Evolutionary conservation across 2,113 vertebrate species (phyloP), one percentile per base, ranked within the genome.

Genomic region (Sialia sialis): DNA sequence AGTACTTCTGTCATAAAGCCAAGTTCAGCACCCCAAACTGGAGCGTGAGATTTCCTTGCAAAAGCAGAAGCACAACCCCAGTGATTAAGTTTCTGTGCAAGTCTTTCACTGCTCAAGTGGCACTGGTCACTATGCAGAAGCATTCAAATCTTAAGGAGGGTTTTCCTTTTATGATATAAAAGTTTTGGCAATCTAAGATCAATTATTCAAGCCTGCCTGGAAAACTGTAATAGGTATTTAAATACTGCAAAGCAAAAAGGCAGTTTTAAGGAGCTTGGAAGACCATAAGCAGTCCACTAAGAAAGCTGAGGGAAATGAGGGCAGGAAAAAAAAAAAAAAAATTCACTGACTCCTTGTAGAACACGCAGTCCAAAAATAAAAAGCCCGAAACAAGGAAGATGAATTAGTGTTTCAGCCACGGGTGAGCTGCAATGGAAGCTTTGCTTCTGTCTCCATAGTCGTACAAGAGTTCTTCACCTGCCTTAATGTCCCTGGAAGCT

Each of bases 401-500:
- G 26, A 68, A 70, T 98, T 96, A 99, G 80, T 98, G 95, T 98
- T 99, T 99, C 84, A 99, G 98, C 99, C 99, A 99, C 0, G 99
- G 99, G 77, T 99, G 98, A 88, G 99, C 99, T 55, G 97, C 98
- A 67, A 99, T 96, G 48, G 99, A 98, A 32, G 98, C 98, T 97
- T 98, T 98, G 96, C 99, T 99, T 41, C 99, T 98, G 95, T 99
- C 99, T 4, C 99, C 99, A 6, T 99, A 99, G 95, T 99, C 99
- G 0, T 99, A 99, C 43, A 99, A 98, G 20, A 99, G 98, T 97
- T 99, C 99, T 95, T 99, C 99, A 23, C 98, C 99, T 3, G 97
- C 97, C 56, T 95, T 52, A 66, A 99, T 98, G 98, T 99, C 98
- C 52, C 98, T 98, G 78, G 99, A 98, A 16, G 99, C 99, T 29